A percentile compares a stretch with the other conserved stretches of the same genome.
Evolutionary conservation across 2,113 vertebrate species (phyloP).

Genomic region (Octodon degus): DNA sequence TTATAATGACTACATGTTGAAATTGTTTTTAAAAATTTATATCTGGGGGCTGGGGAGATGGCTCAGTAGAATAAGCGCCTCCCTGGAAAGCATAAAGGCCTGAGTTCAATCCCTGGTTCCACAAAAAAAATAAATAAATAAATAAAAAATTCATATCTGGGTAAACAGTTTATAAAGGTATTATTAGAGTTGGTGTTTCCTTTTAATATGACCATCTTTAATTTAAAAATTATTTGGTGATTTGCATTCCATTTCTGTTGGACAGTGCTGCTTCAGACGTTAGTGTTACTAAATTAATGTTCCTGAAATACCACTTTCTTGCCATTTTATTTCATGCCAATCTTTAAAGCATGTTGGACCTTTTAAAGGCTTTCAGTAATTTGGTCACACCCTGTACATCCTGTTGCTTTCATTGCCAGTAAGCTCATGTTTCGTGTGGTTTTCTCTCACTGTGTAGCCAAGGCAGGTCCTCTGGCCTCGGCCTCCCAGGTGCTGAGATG

Average conservation of each 20-base stretch:
- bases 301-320: slow-evolving; percentile 28
- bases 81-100: too few species aligned
- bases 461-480: not conserved
- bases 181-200: not conserved
- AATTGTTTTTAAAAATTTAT: too few species aligned
- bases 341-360: not conserved
- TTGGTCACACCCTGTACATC: not conserved
- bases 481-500: not conserved
- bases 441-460: not conserved
- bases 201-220: not conserved
- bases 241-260: slow-evolving; percentile 2
- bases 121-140: too few species aligned
- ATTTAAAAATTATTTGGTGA: not conserved
- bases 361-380: slow-evolving; percentile 12
- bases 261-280: not conserved
- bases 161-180: not conserved
- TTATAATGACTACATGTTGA: not conserved
- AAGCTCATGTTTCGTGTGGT: not conserved
- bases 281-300: slow-evolving; percentile 1
- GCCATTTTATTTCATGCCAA: slow-evolving; percentile 7
- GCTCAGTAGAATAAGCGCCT: too few species aligned
- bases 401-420: not conserved
- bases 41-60: too few species aligned
- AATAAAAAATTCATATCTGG: not conserved
- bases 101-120: too few species aligned